Base-by-base conservation (phyloP, 1,140 invertebrate species). In the Idris sp. region DNA sequence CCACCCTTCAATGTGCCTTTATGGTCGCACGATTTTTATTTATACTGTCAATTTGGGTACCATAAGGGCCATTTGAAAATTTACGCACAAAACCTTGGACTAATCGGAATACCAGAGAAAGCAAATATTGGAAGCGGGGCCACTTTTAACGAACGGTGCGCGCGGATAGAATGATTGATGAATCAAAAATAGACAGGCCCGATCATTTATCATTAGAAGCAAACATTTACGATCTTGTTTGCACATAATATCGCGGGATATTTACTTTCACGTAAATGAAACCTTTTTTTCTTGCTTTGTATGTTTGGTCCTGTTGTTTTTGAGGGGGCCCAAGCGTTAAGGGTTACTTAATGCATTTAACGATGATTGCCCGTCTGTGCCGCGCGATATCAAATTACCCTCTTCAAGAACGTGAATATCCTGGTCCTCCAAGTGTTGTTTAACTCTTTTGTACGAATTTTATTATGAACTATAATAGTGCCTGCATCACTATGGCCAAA, bases 341-440 rank as follows among this genome's bases (percentile, higher is more conserved):
- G 41, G 40, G 33, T 48, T 64, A 64, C 58, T 64, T 64, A 28
- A 56, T 44, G 28, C 31, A 22, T 43, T 59, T 67, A 19, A 48
- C 25, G 58, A 58, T 72, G 54, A 72, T 76, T 76, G 53, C 54
- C 67, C 74, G 49, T 76, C 61, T 76, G 54, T 41, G 30, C 15
- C 26, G 43, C 38, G 26, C 35, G 40, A 46, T 56, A 72, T 72
- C 74, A 46, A 53, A 58, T 76, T 72, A 46, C 59, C 65, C 71
- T 59, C 38, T 48, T 61, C 6, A 59, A n/a, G 22, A 40, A 18
- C 41, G 46, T 38, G 58, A 64, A 72, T 72, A 46, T 64, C 58
- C 49, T 43, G 53, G 56, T 14, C 38, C 41, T 56, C 10, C 15
- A 4, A 36, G 40, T 67, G 36, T 51, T 61, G 6, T 28, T 59